These are phyloP conservation scores for Propithecus perrieri DNA, from an alignment of 2,797 vertebrate genomes.

Conservation along the genomic window DNA sequence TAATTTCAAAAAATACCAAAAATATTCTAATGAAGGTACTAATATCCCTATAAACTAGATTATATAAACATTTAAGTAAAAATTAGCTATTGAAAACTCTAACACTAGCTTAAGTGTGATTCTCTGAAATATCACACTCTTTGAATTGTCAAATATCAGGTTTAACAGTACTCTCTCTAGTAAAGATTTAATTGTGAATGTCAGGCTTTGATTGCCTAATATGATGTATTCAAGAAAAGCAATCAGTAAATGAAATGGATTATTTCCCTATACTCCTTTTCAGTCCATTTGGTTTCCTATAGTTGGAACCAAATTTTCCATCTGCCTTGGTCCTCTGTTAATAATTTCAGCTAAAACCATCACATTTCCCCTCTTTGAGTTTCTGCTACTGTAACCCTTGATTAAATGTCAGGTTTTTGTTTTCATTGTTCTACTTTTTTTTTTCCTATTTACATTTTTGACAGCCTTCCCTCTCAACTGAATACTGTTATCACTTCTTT, in stretches of 20 bases:
- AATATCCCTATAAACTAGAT: background rate
- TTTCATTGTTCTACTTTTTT: conserved; percentile 84
- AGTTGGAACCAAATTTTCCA: conserved; percentile 79
- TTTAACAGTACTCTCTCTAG: conserved; percentile 51
- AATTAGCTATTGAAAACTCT: background rate
- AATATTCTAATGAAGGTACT: background rate
- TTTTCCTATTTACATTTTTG: conserved; percentile 84
- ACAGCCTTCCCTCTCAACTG: conserved; percentile 85
- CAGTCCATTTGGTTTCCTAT: conserved; percentile 76
- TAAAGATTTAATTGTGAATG: conserved; percentile 63
- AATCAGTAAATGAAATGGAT: conserved; percentile 58
- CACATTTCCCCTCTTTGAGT: conserved; percentile 49
- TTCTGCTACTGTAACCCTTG: conserved; percentile 78
- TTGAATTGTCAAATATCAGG: background rate
- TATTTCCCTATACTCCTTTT: conserved; percentile 66
- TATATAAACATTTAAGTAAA: conserved; percentile 14
- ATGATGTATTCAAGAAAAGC: conserved; percentile 65
- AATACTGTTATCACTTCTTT: conserved; percentile 89
- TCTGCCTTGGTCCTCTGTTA: conserved; percentile 80
- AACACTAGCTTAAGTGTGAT: background rate
- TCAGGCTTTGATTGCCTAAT: conserved; percentile 55
- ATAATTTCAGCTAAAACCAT: conserved; percentile 78
- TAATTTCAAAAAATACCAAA: conserved; percentile 1
- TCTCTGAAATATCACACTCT: background rate
- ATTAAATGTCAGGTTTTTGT: conserved; percentile 85